Base-by-base conservation (phyloP, 2,888 invertebrate genomes). In the Drosophila macrothrix region DNA sequence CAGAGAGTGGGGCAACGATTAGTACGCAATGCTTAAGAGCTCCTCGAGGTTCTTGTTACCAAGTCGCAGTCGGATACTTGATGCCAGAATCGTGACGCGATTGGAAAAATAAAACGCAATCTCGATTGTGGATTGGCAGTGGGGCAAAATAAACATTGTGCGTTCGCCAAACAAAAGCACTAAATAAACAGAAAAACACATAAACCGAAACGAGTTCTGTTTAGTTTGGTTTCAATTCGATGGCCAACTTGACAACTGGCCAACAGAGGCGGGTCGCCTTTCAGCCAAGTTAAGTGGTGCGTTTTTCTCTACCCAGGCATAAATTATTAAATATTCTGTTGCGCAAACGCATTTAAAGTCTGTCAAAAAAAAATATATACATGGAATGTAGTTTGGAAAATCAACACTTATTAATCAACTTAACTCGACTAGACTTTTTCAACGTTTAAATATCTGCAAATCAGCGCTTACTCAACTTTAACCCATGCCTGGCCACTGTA, bases 21-120 rank as follows among this genome's bases (percentile, higher is more conserved):
- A 41, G 53, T 73, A 62, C 46, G 16, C 46, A 46, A 46, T 9
- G 16, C 16, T 46, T 46, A 49, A 63, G 64, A 73, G 61, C 37
- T 35, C 16, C 3, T 19, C 16, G 33, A 22, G 3, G 25, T 70
- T 50, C 52, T 53, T 37, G 41, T 33, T 70, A 65, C 60, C 56
- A 16, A 25, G 22, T 46, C 46, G 28, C 46, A 28, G 43, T 63
- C 82, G 79, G 69, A 80, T 85, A 70, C 76, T 88, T 73, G 67
- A 88, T 73, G 71, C 60, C 62, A 71, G 41, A 64, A 67, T 85
- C 88, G 90, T 84, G 89, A 88, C 80, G 77, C 63, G 67, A 56
- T 77, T 85, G 76, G 89, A 73, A 80, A 84, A 90, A 43, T 73
- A 81, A 88, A 63, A 58, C 56, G 33, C 39, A 16, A 46, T 46